A percentile compares a stretch with the other conserved stretches of the same genome.
These are phyloP conservation scores for Ceratina calcarata DNA, from an alignment of 1,140 invertebrate species.

Conservation along the genomic window DNA sequence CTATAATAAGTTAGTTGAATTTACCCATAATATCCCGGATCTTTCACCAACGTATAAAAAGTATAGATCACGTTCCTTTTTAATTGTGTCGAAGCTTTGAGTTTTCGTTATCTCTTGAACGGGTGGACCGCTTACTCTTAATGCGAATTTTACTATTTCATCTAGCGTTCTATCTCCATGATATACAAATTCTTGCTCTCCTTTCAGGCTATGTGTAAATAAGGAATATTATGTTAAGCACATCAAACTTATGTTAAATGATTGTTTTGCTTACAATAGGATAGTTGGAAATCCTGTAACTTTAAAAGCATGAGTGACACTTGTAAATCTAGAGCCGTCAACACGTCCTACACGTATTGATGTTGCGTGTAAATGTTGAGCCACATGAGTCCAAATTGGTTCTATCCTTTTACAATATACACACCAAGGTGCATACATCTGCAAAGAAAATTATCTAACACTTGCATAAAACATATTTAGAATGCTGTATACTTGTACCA, in stretches of 20 bases:
- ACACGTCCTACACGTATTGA: conserved; percentile 93
- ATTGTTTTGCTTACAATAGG: conserved; percentile 90
- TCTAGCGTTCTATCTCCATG: conserved; percentile 94
- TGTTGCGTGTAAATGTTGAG: conserved; percentile 90
- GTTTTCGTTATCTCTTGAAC: conserved; percentile 89
- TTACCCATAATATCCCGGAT: conserved; percentile 89
- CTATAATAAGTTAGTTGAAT: not conserved
- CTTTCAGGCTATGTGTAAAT: conserved; percentile 88
- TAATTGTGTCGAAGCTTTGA: conserved; percentile 88
- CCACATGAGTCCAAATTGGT: conserved; percentile 95
- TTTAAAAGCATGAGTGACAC: conserved; percentile 91
- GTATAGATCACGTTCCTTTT: conserved; percentile 89
- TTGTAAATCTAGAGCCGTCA: conserved; percentile 95
- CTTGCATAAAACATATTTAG: not conserved
- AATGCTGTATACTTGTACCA: conserved; percentile 71
- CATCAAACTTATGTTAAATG: conserved; percentile 3
- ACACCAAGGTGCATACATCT: conserved; percentile 97
- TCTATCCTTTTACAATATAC: conserved; percentile 95
- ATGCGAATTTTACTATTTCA: conserved; percentile 96
- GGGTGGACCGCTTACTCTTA: conserved; percentile 92
- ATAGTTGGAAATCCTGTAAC: conserved; percentile 97
- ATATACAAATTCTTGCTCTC: conserved; percentile 89
- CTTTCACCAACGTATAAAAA: conserved; percentile 93
- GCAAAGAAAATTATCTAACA: conserved; percentile 5
- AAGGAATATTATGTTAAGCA: not conserved